These are phyloP conservation scores for Theodoxus fluviatilis DNA, from an alignment of 2,888 invertebrate species.

Conservation along the genomic window DNA sequence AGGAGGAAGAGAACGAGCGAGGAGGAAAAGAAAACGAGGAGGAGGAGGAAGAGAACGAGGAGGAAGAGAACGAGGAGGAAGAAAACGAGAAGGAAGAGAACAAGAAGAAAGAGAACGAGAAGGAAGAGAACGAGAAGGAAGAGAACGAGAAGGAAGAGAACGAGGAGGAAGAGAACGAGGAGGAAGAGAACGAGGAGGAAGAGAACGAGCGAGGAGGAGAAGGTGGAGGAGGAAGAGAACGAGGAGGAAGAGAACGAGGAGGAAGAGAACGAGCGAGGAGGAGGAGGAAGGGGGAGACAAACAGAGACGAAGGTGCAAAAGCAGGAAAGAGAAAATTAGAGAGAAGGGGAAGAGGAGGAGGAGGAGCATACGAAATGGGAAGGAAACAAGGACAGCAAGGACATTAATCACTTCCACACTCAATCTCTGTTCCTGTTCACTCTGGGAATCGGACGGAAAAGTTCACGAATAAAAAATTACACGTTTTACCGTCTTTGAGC, in stretches of 20 bases:
- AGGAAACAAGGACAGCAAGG: too few relatives aligned
- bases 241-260: background rate
- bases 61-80: background rate
- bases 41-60: background rate
- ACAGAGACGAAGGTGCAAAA: background rate
- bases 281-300: background rate
- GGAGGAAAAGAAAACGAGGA: background rate
- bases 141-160: background rate
- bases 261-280: background rate
- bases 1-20: background rate
- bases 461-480: too few relatives aligned
- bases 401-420: too few relatives aligned
- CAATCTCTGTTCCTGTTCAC: too few relatives aligned
- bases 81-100: background rate
- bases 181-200: background rate
- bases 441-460: too few relatives aligned
- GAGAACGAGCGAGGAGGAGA: background rate
- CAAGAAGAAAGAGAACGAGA: background rate
- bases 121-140: background rate
- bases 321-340: too few relatives aligned
- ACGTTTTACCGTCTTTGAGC: too few relatives aligned
- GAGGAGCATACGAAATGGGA: too few relatives aligned
- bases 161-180: background rate
- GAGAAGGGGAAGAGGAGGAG: too few relatives aligned
- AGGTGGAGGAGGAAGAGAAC: background rate